These are phyloP conservation scores for Platorchestia sp. DNA, from an alignment of 1,140 invertebrate species.

Conservation along the genomic window DNA sequence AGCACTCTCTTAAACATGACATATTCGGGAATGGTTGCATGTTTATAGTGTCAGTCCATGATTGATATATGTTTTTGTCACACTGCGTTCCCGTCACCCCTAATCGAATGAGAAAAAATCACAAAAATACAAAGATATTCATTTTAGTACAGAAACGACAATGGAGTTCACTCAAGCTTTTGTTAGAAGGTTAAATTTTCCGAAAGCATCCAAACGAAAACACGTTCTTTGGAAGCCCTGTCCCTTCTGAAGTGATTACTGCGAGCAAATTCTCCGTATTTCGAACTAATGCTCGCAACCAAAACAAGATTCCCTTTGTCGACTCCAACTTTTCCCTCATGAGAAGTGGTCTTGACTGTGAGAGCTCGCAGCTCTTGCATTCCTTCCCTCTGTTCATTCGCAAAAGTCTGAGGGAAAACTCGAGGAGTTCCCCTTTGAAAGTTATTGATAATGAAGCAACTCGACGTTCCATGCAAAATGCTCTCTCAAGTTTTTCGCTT, in stretches of 20 bases:
- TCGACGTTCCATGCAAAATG: neutral
- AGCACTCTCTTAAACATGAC: too few relatives aligned
- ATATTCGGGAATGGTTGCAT: too few relatives aligned
- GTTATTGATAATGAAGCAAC: neutral
- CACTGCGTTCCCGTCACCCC: neutral
- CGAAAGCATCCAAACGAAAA: neutral
- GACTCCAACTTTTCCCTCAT: neutral
- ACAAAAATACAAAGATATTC: neutral
- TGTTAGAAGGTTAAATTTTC: neutral
- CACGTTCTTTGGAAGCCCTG: neutral
- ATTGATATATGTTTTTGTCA: neutral
- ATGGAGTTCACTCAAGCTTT: neutral
- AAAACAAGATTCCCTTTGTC: conserved; percentile 1
- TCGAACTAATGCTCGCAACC: neutral
- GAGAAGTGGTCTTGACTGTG: neutral
- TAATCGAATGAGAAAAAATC: neutral
- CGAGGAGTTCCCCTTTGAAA: neutral
- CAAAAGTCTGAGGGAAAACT: neutral
- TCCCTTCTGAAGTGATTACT: neutral
- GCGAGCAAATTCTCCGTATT: neutral
- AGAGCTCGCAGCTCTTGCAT: neutral
- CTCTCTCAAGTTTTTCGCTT: neutral
- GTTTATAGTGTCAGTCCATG: neutral
- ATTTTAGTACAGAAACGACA: neutral
- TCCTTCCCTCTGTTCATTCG: neutral